These are phyloP conservation scores for Andrena chrysosceles DNA, from an alignment of 2,888 invertebrate species.

Conservation along the genomic window DNA sequence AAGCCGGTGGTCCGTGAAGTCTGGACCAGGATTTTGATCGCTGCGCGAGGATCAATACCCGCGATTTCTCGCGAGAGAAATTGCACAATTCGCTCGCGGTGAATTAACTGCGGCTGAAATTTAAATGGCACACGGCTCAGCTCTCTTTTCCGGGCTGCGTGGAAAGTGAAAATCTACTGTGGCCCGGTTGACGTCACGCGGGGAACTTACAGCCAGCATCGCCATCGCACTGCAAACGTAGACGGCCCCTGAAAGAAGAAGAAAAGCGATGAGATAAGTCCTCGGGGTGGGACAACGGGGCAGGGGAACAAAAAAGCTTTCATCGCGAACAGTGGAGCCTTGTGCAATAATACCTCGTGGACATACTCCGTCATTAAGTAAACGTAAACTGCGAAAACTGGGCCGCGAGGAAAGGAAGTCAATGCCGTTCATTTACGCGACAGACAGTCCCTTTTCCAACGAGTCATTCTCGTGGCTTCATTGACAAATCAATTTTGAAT, in stretches of 20 bases:
- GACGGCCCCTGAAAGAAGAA: conserved; percentile 64
- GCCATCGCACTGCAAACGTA: conserved; percentile 61
- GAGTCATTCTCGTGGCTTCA: background rate
- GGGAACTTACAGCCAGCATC: conserved; percentile 70
- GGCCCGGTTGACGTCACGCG: background rate
- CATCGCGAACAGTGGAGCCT: background rate
- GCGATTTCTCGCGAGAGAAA: conserved; percentile 18
- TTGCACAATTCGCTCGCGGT: background rate
- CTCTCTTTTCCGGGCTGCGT: conserved; percentile 27
- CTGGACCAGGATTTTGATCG: background rate
- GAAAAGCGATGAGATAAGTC: background rate
- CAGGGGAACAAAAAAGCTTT: background rate
- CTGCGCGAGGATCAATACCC: background rate
- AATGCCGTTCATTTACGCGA: conserved; percentile 43
- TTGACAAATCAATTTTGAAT: too few species aligned
- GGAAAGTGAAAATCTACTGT: conserved; percentile 25
- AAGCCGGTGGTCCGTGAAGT: background rate
- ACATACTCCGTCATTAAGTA: conserved; percentile 47
- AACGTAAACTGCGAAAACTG: conserved; percentile 54
- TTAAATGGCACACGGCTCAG: background rate
- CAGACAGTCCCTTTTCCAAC: conserved; percentile 17
- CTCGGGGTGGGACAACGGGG: too few species aligned
- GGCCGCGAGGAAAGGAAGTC: conserved; percentile 45
- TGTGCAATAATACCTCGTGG: conserved; percentile 29
- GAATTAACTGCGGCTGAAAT: background rate